Evolutionary conservation across 2,797 vertebrate genomes (phyloP), one percentile per base, ranked within the genome.

Genomic region (Semaprochilodus insignis): DNA sequence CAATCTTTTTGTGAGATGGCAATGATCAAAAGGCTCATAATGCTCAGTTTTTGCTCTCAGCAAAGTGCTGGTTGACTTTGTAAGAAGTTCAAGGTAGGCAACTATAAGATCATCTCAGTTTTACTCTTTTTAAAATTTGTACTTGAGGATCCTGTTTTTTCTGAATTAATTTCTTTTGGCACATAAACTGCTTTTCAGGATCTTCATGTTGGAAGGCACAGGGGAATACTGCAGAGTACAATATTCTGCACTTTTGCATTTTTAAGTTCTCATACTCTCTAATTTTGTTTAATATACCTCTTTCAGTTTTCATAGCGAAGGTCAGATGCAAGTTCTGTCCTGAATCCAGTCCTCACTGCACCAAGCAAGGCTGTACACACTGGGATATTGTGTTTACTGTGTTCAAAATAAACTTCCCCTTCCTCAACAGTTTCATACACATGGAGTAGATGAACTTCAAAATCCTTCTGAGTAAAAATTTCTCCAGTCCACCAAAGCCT

Each of bases 401-500:
- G 94, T 59, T 91, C 93, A 23, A 93, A 76, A 14, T 92, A 94
- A 66, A 96, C 85, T 1, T 77, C 31, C 10, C 82, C 89, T 51
- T 90, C 80, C 85, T 94, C 93, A 77, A 85, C 86, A 16, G 83
- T 91, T 11, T 94, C 96, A 34, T 70, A 59, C 19, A 96, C 90
- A 70, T 90, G 80, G 19, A 88, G 85, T 7, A 96, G 91, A n/a
- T 92, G 82, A 0, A 85, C 13, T 55, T 78, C 86, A 1, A 94
- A 93, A 57, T 81, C n/a, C 4, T 52, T 1, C 13, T 93, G 74
- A 44, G 92, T 94, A 90, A 94, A 96, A 60, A 96, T 94, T 0
- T 94, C 85, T 85, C 91, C 94, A 66, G 40, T 94, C 59, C 93
- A 69, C 95, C 96, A 96, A 6, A 91, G 86, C 51, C 48, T 23